These are phyloP conservation scores for Athene cunicularia DNA, from an alignment of 2,113 vertebrate species.

Conservation along the genomic window DNA sequence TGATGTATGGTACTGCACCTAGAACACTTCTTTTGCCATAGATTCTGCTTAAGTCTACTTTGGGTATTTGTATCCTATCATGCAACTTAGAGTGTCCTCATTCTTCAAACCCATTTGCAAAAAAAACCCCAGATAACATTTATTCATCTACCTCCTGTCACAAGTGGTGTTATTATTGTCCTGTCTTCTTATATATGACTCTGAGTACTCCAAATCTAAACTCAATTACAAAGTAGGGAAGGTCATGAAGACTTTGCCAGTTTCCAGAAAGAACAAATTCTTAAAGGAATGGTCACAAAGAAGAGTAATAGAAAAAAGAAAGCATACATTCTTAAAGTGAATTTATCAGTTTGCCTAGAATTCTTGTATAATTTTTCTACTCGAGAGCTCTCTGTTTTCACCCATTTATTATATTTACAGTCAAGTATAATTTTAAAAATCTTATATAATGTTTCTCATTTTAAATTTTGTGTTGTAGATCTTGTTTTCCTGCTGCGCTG, in stretches of 20 bases:
- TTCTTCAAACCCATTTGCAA: not conserved
- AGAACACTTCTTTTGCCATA: not conserved
- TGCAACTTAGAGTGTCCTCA: not conserved
- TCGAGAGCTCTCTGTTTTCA: not conserved
- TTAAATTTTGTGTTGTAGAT: conserved; percentile 73
- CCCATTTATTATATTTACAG: not conserved
- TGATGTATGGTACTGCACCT: not conserved
- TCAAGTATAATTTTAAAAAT: not conserved
- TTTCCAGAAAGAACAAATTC: not conserved
- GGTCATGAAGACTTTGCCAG: not conserved
- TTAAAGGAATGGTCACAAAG: not conserved
- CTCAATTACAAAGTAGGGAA: not conserved
- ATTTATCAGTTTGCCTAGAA: not conserved
- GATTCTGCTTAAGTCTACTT: not conserved
- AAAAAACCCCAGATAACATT: not conserved
- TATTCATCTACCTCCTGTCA: not conserved
- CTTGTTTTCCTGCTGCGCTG: conserved; percentile 82
- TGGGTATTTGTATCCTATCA: not conserved
- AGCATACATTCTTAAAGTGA: not conserved
- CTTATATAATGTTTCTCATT: not conserved
- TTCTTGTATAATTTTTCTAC: not conserved
- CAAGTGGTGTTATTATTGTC: not conserved
- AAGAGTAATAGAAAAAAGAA: not conserved
- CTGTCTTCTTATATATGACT: not conserved
- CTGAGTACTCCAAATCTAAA: not conserved